Evolutionary conservation across 2,797 vertebrate species (phyloP).

Genomic region (Sebastolobus altivelis): DNA sequence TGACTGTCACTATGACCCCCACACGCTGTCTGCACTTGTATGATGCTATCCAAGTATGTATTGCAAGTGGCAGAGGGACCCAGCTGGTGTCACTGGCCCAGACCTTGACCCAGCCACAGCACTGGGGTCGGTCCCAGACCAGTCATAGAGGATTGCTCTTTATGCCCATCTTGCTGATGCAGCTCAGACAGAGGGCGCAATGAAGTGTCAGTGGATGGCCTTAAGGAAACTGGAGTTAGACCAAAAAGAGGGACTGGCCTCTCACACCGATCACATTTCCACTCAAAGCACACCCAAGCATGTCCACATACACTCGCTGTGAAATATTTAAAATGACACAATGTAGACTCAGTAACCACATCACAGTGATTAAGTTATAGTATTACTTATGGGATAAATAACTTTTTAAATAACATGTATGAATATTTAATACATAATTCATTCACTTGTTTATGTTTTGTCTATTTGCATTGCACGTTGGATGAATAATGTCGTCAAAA

Average conservation of each 20-base stretch:
- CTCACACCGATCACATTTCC: conserved; percentile 2
- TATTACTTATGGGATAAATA: neutral
- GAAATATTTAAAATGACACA: conserved; percentile 40
- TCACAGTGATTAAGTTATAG: neutral
- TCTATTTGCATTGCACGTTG: conserved; percentile 1
- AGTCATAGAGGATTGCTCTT: conserved; percentile 77
- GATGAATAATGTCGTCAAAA: conserved; percentile 7
- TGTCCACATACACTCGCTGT: conserved; percentile 10
- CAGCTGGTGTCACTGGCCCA: conserved; percentile 73
- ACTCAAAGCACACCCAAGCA: neutral
- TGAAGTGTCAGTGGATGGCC: conserved; percentile 54
- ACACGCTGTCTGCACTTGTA: conserved; percentile 29
- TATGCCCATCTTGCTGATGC: conserved; percentile 68
- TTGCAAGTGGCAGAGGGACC: conserved; percentile 68
- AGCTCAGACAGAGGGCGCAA: conserved; percentile 38
- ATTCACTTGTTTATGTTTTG: neutral
- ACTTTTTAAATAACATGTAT: neutral
- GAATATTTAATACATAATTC: neutral
- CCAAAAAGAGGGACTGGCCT: conserved; percentile 27
- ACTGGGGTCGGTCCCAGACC: conserved; percentile 40
- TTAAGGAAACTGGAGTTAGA: conserved; percentile 37
- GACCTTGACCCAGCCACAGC: conserved; percentile 70
- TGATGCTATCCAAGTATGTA: conserved; percentile 42
- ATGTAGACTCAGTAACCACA: neutral
- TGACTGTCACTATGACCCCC: conserved; percentile 11